These are phyloP conservation scores for Sarcophilus harrisii DNA, from an alignment of 2,797 vertebrate genomes.

Conservation along the genomic window DNA sequence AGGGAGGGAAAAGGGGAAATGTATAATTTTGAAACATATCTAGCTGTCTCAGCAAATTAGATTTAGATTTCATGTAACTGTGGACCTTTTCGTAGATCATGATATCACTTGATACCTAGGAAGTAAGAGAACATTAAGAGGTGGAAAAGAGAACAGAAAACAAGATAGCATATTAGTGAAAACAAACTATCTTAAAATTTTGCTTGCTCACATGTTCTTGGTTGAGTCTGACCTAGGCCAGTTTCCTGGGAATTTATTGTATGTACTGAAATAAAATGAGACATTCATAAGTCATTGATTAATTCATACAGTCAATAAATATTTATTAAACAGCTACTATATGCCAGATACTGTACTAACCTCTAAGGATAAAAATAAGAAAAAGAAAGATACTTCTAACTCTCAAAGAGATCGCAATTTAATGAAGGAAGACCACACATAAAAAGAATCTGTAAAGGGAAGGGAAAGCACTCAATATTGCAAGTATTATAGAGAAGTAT, in stretches of 20 bases:
- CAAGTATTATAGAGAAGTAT: neutral
- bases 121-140: neutral
- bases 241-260: neutral
- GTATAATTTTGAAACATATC: neutral
- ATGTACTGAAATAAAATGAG: neutral
- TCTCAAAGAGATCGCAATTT: neutral
- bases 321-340: neutral
- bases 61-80: neutral
- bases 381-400: neutral
- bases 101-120: neutral
- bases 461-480: neutral
- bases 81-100: neutral
- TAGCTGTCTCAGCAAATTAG: neutral
- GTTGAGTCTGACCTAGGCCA: neutral
- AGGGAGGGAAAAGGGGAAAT: neutral
- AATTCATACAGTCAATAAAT: neutral
- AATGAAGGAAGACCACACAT: neutral
- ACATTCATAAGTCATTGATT: neutral
- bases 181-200: neutral
- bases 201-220: neutral
- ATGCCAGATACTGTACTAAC: too few species aligned
- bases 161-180: neutral
- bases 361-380: neutral
- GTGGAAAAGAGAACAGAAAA: neutral
- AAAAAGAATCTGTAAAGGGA: neutral